Evolutionary conservation across 2,113 vertebrate genomes (phyloP).

Genomic region (Cyrtonyx montezumae): DNA sequence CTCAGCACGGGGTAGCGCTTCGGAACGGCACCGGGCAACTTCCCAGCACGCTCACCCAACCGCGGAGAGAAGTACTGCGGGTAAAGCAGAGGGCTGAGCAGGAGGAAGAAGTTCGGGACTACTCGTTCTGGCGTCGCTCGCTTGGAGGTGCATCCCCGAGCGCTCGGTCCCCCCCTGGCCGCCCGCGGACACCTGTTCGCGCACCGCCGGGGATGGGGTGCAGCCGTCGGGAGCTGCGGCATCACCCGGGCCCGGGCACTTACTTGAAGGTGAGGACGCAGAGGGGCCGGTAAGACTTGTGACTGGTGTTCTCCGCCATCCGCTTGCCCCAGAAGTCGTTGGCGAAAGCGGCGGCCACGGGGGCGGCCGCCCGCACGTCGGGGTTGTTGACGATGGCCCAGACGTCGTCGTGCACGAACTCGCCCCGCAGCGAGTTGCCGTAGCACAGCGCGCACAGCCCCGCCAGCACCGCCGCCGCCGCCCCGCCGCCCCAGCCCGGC

Average conservation of each 20-base stretch:
- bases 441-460: conserved; percentile 87
- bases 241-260: conserved; percentile 45
- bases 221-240: no score
- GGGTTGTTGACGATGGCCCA: conserved; percentile 97
- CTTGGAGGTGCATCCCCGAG: not conserved
- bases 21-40: not conserved
- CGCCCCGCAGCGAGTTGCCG: conserved; percentile 82
- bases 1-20: not conserved
- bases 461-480: conserved; percentile 66
- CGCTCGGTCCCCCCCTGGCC: not conserved
- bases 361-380: conserved; percentile 84
- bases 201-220: no score
- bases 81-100: not conserved
- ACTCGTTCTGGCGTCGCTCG: accelerated
- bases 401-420: conserved; percentile 97
- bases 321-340: conserved; percentile 98
- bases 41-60: not conserved
- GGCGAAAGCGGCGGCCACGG: conserved; percentile 84
- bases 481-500: no score
- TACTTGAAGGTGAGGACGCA: conserved; percentile 96
- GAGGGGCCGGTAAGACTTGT: conserved; percentile 97
- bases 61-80: not conserved
- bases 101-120: not conserved
- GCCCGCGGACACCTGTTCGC: not conserved
- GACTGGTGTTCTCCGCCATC: conserved; percentile 94